Conservation (phyloP, 2,888 invertebrate genomes). For the Rhimphoctona megacephalus region DNA sequence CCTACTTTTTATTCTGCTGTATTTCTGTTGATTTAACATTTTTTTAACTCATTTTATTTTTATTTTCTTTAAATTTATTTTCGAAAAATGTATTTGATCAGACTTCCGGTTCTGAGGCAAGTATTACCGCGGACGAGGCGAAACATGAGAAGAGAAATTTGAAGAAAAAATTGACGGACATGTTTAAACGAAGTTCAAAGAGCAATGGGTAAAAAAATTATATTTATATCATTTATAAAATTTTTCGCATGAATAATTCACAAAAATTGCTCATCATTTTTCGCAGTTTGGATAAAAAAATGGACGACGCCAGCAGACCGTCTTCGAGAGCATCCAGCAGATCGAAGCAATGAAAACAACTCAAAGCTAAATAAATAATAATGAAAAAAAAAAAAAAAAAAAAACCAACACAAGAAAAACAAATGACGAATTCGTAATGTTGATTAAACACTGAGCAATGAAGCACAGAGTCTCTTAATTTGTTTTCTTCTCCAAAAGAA, state of each 20-base stretch:
- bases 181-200: constrained; percentile 89
- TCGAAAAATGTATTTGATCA: constrained; percentile 44
- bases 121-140: constrained; percentile 78
- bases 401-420: constrained; percentile 22
- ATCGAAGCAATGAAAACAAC: constrained; percentile 72
- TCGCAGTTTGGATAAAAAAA: constrained; percentile 74
- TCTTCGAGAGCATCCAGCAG: constrained; percentile 81
- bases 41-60: neutral
- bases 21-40: neutral
- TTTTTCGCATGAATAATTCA: neutral
- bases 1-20: neutral
- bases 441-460: constrained; percentile 42
- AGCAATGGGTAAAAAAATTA: constrained; percentile 77
- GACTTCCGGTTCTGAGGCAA: constrained; percentile 83
- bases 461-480: constrained; percentile 50
- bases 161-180: constrained; percentile 92
- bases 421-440: constrained; percentile 35
- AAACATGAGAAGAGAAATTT: constrained; percentile 89
- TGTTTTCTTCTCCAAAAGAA: constrained; percentile 45
- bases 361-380: constrained; percentile 36
- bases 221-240: constrained; percentile 11
- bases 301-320: constrained; percentile 80
- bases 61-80: constrained; percentile 43
- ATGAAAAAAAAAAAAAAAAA: no score
- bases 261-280: neutral